Base-by-base conservation (phyloP, 1,140 invertebrate genomes). In the Zaprionus taronus region DNA sequence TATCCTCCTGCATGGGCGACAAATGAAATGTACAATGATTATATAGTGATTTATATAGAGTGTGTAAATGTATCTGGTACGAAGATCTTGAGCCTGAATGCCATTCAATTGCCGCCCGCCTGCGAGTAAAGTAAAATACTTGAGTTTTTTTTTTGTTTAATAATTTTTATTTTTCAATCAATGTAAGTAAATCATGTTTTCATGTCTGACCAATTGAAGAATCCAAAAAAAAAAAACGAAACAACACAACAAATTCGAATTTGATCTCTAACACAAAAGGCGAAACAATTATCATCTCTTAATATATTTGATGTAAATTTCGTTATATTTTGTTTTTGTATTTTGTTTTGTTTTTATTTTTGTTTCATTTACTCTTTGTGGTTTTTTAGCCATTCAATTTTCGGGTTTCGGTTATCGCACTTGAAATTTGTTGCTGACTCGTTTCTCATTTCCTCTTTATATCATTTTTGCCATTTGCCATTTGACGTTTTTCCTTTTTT, bases 1-100 rank as follows among this genome's bases (percentile, higher is more conserved):
- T 97, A 93, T 99, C 99, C 94, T 99, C 99, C 96, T 99, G 94
- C 22, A 71, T 83, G 9, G 1, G 63, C 5, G 11, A 44, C 63
- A 63, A 61, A 64, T 1, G 51, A 44, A 65, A 15, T 6, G 53
- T 20, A 6, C 28, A 26, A 31, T 69, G 6, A 57, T 20, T 69
- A 17, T 47, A 17, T 15, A 58, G 71, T 38, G 15, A 9, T 34
- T 31, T 9, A 38, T 6, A 47, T 34, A 9, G 2, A 6, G 22
- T 44, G 7, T 24, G 20, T 44, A 20, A 47, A n/a, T 38, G 17
- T 1, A 12, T 5, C 26, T 36, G 4, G 3, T n/a, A 17, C n/a
- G 41, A 17, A 47, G 9, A 56, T 31, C 38, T 15, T 47, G 34
- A 31, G 49, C 72, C 61, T 79, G 68, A 67, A 86, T 89, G 80